Conservation (phyloP, 2,113 vertebrate species). For the Petrocephalus zakoni region DNA sequence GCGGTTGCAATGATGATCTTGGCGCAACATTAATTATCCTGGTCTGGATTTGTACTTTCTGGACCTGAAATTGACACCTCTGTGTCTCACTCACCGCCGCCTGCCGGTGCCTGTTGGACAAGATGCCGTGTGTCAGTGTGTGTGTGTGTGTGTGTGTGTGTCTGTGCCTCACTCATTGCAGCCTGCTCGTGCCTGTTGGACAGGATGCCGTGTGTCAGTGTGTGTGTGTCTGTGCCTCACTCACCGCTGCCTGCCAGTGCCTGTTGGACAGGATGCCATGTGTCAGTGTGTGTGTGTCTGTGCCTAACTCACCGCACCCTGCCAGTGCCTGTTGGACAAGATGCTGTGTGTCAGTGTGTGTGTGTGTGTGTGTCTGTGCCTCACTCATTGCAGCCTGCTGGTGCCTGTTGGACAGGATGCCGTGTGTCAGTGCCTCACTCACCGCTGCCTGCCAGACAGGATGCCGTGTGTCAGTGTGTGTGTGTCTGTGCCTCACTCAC, state of each 20-base stretch:
- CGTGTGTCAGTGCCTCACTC: constrained; percentile 51
- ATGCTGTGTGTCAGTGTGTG: not conserved
- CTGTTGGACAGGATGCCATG: not conserved
- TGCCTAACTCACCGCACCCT: not conserved
- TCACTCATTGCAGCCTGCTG: constrained; percentile 82
- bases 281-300: not conserved
- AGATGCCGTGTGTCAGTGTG: not conserved
- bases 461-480: not conserved
- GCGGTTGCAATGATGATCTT: not conserved
- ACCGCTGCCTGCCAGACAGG: not conserved
- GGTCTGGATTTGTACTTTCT: not conserved
- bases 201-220: not conserved
- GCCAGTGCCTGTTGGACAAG: not conserved
- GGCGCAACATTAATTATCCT: not conserved
- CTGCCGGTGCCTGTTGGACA: not conserved
- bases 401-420: constrained; percentile 85
- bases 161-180: constrained; percentile 65
- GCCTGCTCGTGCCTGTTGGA: constrained; percentile 62
- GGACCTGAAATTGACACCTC: too few relatives aligned
- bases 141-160: not conserved
- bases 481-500: not conserved
- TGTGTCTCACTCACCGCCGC: not conserved
- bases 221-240: constrained; percentile 28
- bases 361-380: not conserved
- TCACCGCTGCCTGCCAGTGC: constrained; percentile 23